Base-by-base conservation (phyloP, 2,888 invertebrate species). In the Sphinx pinastri region DNA sequence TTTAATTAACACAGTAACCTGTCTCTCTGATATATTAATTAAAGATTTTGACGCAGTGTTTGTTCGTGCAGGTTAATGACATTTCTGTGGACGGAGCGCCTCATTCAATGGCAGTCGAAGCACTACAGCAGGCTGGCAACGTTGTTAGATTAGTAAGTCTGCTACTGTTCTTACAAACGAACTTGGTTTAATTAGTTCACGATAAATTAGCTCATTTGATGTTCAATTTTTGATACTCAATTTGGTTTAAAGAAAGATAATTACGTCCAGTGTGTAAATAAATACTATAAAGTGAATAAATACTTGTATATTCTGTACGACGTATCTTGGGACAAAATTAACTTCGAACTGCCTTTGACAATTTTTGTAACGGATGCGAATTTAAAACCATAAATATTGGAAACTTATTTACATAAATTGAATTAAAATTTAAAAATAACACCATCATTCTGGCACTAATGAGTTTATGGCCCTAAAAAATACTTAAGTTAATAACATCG, bases 81-180 rank as follows among this genome's bases (percentile, higher is more conserved):
- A 96, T 97, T 71, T 96, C 98, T 74, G 97, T 99, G 77, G 97
- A 98, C 78, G 97, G 98, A 84, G 99, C 98, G 68, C 97, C 98
- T 31, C 99, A 99, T 92, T 97, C 98, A 59, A 95, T 96, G 58
- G 99, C 99, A 70, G 99, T 99, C 67, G 98, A 99, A 82, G 99
- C 99, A 57, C 96, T 99, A 78, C 99, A 99, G 93, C 96, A 97
- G 87, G 99, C 99, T 70, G 99, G 99, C 79, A 98, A 98, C 90
- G 96, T 97, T 80, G 99, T 99, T 79, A 97, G 97, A 93, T 95
- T 99, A 96, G 98, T 98, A 92, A 95, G 96, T 95, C 3, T 63
- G 45, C 45, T n/a, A 60, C 11, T 60, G 38, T n/a, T 16, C 31
- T 16, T 51, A 12, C 52, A 69, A 60, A 60, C 2, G 13, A 58